These are phyloP conservation scores for Aptenodytes forsteri DNA, from an alignment of 2,113 vertebrate species.

Conservation along the genomic window DNA sequence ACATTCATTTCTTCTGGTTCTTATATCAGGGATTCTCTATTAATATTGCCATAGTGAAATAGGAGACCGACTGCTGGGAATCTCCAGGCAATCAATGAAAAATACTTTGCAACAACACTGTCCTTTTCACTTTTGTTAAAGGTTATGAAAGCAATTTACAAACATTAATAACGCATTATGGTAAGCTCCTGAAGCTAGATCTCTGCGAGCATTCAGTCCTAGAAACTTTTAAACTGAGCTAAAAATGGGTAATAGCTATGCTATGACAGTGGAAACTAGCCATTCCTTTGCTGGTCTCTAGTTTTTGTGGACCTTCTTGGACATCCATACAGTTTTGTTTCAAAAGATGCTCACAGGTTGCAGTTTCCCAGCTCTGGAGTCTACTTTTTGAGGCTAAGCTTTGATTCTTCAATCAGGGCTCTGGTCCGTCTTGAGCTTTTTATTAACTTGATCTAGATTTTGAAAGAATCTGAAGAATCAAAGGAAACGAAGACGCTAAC, in stretches of 20 bases:
- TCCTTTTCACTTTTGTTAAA: conserved; percentile 6
- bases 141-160: conserved; percentile 30
- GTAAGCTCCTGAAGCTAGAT: background rate
- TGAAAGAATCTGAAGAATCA: background rate
- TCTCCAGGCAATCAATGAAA: conserved; percentile 38
- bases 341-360: background rate
- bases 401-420: background rate
- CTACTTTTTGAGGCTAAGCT: background rate
- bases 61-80: conserved; percentile 51
- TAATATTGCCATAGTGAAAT: conserved; percentile 35
- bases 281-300: background rate
- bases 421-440: background rate
- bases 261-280: background rate
- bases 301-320: background rate
- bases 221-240: background rate
- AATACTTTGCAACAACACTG: background rate
- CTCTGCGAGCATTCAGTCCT: background rate
- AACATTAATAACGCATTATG: background rate
- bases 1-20: conserved; percentile 11
- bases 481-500: background rate
- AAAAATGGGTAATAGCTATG: background rate
- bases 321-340: background rate
- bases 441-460: background rate
- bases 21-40: conserved; percentile 23
- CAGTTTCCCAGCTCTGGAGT: background rate